Percentiles rank a stretch among this genome's conserved stretches.
Evolutionary conservation across 2,113 vertebrate species (phyloP).

Genomic region (Neogobius melanostomus): DNA sequence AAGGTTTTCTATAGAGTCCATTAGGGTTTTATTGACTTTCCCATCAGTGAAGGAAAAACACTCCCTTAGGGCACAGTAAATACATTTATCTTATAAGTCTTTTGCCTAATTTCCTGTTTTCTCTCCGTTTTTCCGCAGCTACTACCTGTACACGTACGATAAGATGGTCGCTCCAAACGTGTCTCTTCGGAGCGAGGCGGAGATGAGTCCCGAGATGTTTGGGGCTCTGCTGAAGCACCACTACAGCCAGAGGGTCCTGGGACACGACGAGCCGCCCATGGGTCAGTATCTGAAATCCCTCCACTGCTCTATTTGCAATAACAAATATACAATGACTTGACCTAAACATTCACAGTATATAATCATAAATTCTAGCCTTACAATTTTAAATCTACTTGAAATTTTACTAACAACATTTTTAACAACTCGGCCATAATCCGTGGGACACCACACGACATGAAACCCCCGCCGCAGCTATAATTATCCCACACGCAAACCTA

Average conservation of each 20-base stretch:
- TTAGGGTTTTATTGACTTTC: not conserved
- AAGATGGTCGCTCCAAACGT: conserved; percentile 97
- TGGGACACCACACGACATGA: not conserved
- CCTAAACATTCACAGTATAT: not conserved
- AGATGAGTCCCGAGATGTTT: conserved; percentile 77
- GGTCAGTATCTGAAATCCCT: conserved; percentile 58
- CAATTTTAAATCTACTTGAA: not conserved
- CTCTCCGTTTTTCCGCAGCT: conserved; percentile 69
- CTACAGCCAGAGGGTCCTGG: conserved; percentile 72
- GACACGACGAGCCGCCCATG: conserved; percentile 69
- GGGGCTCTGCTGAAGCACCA: conserved; percentile 82
- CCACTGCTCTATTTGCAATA: too few species aligned
- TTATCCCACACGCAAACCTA: conserved; percentile 11
- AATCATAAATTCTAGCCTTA: not conserved
- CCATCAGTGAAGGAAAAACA: conserved; percentile 9
- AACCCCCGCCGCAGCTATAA: conserved; percentile 18
- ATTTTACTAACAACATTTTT: not conserved
- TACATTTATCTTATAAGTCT: not conserved
- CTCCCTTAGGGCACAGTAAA: too few species aligned
- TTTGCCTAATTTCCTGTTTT: conserved; percentile 11
- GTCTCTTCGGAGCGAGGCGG: conserved; percentile 80
- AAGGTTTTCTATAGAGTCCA: not conserved
- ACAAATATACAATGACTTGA: not conserved
- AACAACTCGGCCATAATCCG: not conserved
- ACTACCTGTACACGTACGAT: conserved; percentile 96